A percentile compares a stretch with the other conserved stretches of the same genome.
Evolutionary conservation across 2,888 invertebrate species (phyloP).

Genomic region (Notodonta dromedarius): DNA sequence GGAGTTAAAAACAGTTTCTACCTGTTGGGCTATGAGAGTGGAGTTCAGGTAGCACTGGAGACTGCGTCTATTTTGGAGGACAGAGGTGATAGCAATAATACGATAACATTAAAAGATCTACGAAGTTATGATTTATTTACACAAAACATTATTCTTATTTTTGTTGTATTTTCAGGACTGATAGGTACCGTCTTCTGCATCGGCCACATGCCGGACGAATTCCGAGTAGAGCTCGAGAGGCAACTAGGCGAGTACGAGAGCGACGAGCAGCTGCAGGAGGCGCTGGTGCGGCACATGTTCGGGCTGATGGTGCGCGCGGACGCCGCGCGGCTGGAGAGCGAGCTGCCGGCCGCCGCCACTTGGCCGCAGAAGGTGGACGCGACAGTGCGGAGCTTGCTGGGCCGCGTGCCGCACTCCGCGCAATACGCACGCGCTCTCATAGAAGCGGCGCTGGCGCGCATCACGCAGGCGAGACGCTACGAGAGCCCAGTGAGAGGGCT

Average conservation of each 20-base stretch:
- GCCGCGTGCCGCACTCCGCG: constrained; percentile 53
- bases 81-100: constrained; percentile 40
- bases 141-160: too few relatives aligned
- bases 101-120: background rate
- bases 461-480: constrained; percentile 36
- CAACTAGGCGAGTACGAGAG: constrained; percentile 23
- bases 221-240: constrained; percentile 40
- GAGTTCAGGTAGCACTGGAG: constrained; percentile 52
- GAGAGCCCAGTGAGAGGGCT: constrained; percentile 25
- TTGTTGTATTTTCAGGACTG: constrained; percentile 35
- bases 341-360: constrained; percentile 19
- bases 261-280: constrained; percentile 51
- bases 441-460: constrained; percentile 46
- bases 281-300: constrained; percentile 55
- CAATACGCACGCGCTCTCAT: constrained; percentile 57
- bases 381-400: constrained; percentile 49
- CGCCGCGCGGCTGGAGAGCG: constrained; percentile 24
- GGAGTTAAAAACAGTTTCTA: constrained; percentile 44
- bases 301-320: constrained; percentile 40
- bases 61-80: constrained; percentile 55
- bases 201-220: constrained; percentile 50
- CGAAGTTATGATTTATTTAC: too few relatives aligned
- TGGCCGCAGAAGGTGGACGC: constrained; percentile 46
- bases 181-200: constrained; percentile 52
- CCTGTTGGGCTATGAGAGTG: constrained; percentile 56